Base-by-base conservation (phyloP, 2,113 vertebrate species). In the Pseudorhombus dupliciocellatus region DNA sequence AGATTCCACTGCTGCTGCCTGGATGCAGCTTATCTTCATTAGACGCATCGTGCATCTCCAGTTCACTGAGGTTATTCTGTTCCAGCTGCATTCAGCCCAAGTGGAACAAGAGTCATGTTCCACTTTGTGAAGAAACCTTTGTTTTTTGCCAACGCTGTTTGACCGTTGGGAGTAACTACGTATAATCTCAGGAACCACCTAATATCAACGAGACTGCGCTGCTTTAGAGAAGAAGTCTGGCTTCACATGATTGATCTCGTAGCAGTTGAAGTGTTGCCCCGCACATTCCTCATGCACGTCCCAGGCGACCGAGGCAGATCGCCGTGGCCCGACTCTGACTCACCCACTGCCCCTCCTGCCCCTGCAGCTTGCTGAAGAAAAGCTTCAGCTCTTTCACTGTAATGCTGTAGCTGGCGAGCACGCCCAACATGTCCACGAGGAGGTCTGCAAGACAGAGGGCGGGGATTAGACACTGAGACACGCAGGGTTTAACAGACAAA, bases 311-410 rank as follows among this genome's bases (percentile, higher is more conserved):
- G 70, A 62, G 64, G 63, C 73, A 21, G 73, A 83, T 74, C 63
- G 51, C 44, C 14, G 37, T 15, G 63, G 62, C 42, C 76, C 70
- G 6, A 84, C 62, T 86, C 0, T n/a, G 84, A 84, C 89, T 94
- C 95, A 99, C 98, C 98, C 98, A 99, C 92, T 95, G 96, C 87
- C 94, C 95, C 90, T 94, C 95, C 86, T 97, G 94, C 90, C 97
- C 97, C 89, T 97, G 97, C 76, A 99, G 94, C 84, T 96, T 98
- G 93, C 97, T 98, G 93, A 98, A 99, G 92, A 97, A 97, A 5
- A 99, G 92, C 91, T 99, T 99, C 48, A 99, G 91, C 79, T 99
- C 98, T 71, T 96, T 96, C 71, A 99, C 97, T 0, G 96, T 98
- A 93, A 99, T 92, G 93, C 95, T 98, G 89, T 99, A 99, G 91